Evolutionary conservation across 2,113 vertebrate genomes (phyloP), one percentile per base, ranked within the genome.

Genomic region (Caranx melampygus): DNA sequence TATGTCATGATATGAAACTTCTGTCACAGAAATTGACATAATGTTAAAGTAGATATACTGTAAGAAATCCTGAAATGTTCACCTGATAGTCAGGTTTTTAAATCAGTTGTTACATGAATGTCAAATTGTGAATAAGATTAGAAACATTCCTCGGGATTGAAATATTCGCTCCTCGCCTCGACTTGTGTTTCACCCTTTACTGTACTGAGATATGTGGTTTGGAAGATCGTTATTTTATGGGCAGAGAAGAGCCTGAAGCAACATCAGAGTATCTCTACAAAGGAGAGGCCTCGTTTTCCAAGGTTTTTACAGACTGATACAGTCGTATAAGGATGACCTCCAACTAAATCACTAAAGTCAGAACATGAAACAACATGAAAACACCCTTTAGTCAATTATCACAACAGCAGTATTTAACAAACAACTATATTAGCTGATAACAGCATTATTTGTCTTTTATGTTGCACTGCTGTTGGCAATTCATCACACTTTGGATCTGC

Each of bases 101-200:
- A 34, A 65, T 51, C 21, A 20, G 57, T n/a, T 57, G 15, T 49
- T 42, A 11, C 6, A 31, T 62, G n/a, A 57, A 75, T 68, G 34
- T 81, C n/a, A 49, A 47, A 18, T 34, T 73, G 74, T 74, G 47
- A 81, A 84, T 81, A 76, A 47, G 73, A 16, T 71, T 40, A 31
- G 69, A 82, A 65, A 62, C 77, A 82, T 64, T 85, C 87, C 79
- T 88, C 73, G 81, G 79, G 47, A 80, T 61, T 64, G 63, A 86
- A 78, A 51, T 76, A 82, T 86, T 86, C 58, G 76, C 70, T 84
- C 71, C 72, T 77, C 34, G 45, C 31, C 52, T 58, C 37, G 49
- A 44, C 37, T 78, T 70, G 54, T 69, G 59, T 64, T 70, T 65
- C 42, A 26, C 61, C 10, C 26, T 79, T 75, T 62, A 45, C 80